A percentile compares a stretch with the other conserved stretches of the same genome.
Evolutionary conservation across 1,140 invertebrate species (phyloP).

Genomic region (Vollenhovia emeryi): DNA sequence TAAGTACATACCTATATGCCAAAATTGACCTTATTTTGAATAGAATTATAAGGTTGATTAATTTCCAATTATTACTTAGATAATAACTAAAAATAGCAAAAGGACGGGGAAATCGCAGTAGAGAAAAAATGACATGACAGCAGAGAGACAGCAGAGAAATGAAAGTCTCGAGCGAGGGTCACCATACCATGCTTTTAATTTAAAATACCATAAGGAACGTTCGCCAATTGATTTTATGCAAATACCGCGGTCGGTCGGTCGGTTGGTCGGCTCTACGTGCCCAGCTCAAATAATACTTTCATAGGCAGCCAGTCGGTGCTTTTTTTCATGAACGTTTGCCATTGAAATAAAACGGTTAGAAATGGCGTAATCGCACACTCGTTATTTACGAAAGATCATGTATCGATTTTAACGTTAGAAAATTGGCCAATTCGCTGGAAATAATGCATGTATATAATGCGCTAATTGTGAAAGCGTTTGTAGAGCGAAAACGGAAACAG

Average conservation of each 20-base stretch:
- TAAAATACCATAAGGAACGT: slow-evolving; percentile 43
- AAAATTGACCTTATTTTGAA: not conserved
- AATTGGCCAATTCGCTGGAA: not conserved
- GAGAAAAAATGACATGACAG: not conserved
- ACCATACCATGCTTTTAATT: slow-evolving; percentile 58
- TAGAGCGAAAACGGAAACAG: not conserved
- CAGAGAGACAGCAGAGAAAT: not conserved
- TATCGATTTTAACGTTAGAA: not conserved
- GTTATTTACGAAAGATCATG: slow-evolving; percentile 22
- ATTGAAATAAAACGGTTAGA: not conserved
- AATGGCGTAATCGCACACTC: not conserved
- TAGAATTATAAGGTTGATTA: not conserved
- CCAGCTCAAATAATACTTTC: slow-evolving; percentile 54
- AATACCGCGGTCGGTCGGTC: slow-evolving; percentile 26
- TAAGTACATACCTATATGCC: not conserved
- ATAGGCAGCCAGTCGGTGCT: not conserved
- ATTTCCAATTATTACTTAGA: slow-evolving; percentile 15
- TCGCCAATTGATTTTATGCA: slow-evolving; percentile 67
- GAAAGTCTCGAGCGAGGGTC: not conserved
- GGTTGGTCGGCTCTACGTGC: slow-evolving; percentile 16
- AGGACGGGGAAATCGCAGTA: not conserved
- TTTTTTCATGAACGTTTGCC: slow-evolving; percentile 28
- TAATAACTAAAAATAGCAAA: not conserved
- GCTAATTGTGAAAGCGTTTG: not conserved
- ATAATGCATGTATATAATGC: not conserved